These are phyloP conservation scores for Xiphophorus birchmanni DNA, from an alignment of 2,797 vertebrate genomes.

Conservation along the genomic window DNA sequence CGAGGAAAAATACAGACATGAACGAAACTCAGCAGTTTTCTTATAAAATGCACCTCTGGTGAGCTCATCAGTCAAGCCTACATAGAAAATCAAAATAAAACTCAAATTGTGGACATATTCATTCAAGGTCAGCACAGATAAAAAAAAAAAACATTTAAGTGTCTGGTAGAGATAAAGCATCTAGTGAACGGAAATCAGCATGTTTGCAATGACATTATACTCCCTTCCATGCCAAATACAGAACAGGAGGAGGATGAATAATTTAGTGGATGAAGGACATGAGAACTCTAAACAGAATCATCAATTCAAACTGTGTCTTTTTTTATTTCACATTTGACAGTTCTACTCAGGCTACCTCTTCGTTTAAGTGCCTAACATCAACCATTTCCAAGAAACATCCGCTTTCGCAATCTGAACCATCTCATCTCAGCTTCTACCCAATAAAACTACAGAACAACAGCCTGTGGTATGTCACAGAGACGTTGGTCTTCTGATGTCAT, in stretches of 20 bases:
- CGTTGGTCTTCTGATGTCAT: conserved; percentile 4
- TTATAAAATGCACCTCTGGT: conserved; percentile 7
- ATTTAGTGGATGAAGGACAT: conserved; percentile 76
- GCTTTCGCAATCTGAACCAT: conserved; percentile 28
- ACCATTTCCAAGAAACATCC: conserved; percentile 47
- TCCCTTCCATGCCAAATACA: conserved; percentile 73
- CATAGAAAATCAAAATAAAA: conserved; percentile 29
- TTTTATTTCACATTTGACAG: conserved; percentile 51
- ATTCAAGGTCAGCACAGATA: conserved; percentile 14
- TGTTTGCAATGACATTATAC: conserved; percentile 63
- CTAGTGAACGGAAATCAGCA: conserved; percentile 42
- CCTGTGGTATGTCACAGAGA: neutral
- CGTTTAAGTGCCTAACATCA: conserved; percentile 77
- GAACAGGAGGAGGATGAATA: conserved; percentile 71
- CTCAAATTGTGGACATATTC: conserved; percentile 8
- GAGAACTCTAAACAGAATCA: conserved; percentile 58
- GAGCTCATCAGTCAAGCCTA: neutral
- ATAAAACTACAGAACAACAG: conserved; percentile 22
- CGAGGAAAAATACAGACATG: conserved; percentile 8
- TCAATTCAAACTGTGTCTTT: conserved; percentile 20
- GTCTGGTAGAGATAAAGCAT: conserved; percentile 42
- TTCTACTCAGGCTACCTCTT: conserved; percentile 77
- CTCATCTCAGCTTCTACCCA: conserved; percentile 32
- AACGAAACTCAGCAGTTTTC: conserved; percentile 14
- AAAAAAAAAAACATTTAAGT: conserved; percentile 27